Conservation (phyloP, 1,140 invertebrate species). For the Whitmania pigra region DNA sequence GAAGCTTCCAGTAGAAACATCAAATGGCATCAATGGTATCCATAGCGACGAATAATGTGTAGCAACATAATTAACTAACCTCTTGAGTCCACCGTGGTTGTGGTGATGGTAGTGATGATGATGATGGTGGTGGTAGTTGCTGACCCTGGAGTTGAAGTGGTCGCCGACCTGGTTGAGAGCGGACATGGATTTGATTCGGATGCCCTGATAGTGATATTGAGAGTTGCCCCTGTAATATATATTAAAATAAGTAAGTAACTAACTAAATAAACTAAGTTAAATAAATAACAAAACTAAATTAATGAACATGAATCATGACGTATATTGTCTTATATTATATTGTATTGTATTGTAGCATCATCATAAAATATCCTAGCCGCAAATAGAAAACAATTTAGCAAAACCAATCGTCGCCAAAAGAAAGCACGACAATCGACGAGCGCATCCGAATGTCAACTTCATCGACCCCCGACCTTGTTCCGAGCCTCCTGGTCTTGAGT, state of each 20-base stretch:
- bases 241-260: background rate
- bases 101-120: constrained; percentile 2
- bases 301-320: too few relatives aligned
- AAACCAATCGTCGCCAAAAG: too few relatives aligned
- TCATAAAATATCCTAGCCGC: background rate
- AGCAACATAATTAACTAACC: too few relatives aligned
- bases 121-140: constrained; percentile 32
- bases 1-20: too few relatives aligned
- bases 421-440: background rate
- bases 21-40: too few relatives aligned
- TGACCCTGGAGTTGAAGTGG: constrained; percentile 43
- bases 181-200: constrained; percentile 79
- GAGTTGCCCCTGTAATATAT: constrained; percentile 73
- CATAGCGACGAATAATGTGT: too few relatives aligned
- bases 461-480: constrained; percentile 57
- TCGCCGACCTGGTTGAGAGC: constrained; percentile 56
- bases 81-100: background rate
- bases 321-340: too few relatives aligned
- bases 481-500: constrained; percentile 76
- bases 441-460: background rate
- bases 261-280: background rate
- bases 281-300: background rate
- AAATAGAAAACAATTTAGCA: background rate
- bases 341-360: too few relatives aligned
- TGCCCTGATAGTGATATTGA: constrained; percentile 99